A percentile compares a stretch with the other conserved stretches of the same genome.
Conservation (phyloP, 2,888 invertebrate genomes). For the Nematopogon swammerdamellus region DNA sequence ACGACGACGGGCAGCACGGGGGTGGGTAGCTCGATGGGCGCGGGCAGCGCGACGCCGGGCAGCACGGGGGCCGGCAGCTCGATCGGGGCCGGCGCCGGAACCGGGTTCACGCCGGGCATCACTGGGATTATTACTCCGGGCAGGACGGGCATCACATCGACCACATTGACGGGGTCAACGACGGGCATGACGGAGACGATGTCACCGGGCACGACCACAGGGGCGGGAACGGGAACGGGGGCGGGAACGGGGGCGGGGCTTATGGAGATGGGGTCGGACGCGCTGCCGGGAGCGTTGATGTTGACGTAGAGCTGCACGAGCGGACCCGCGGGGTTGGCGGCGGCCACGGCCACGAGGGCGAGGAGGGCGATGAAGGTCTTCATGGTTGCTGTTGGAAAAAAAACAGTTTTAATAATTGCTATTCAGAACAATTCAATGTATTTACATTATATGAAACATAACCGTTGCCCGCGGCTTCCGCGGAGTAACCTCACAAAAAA, state of each 20-base stretch:
- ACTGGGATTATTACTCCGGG: slow-evolving; percentile 7
- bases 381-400: slow-evolving; percentile 16
- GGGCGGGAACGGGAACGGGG: slow-evolving; percentile 9
- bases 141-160: slow-evolving; percentile 5
- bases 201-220: slow-evolving; percentile 2
- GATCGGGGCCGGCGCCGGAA: slow-evolving; percentile 5
- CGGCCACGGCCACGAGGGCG: slow-evolving; percentile 24
- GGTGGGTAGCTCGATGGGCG: slow-evolving; percentile 4
- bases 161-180: slow-evolving; percentile 6
- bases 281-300: slow-evolving; percentile 16
- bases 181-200: slow-evolving; percentile 6
- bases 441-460: no score
- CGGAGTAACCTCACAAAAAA: no score
- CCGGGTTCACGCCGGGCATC: slow-evolving; percentile 5
- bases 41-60: slow-evolving; percentile 9
- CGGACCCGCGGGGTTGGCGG: slow-evolving; percentile 23
- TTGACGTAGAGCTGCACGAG: slow-evolving; percentile 26
- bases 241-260: slow-evolving; percentile 10
- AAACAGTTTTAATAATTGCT: slow-evolving; percentile 4
- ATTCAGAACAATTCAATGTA: no score
- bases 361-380: slow-evolving; percentile 23
- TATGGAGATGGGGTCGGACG: slow-evolving; percentile 7
- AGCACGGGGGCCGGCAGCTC: slow-evolving; percentile 8
- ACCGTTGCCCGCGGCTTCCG: no score
- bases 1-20: slow-evolving; percentile 5